Evolutionary conservation across 2,797 vertebrate genomes (phyloP).

Genomic region (Hipposideros larvatus): DNA sequence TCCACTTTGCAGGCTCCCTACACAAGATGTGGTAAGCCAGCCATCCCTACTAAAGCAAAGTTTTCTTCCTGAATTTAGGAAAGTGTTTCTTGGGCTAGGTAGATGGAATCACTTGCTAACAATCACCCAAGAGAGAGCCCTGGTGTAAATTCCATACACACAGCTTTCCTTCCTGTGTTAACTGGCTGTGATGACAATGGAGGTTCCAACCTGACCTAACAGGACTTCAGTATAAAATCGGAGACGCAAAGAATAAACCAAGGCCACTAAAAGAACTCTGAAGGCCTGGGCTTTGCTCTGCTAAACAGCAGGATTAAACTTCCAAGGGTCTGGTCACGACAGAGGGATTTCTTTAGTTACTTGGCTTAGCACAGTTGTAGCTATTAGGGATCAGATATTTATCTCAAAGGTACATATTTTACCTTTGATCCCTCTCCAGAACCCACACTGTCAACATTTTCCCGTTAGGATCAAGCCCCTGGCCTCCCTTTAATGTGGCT

Average conservation of each 20-base stretch:
- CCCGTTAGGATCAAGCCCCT: conserved; percentile 68
- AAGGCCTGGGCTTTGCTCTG: conserved; percentile 64
- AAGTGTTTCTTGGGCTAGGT: conserved; percentile 15
- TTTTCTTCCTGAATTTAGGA: conserved; percentile 48
- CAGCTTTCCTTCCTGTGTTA: conserved; percentile 55
- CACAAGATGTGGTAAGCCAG: not conserved
- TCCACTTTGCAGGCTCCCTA: conserved; percentile 38
- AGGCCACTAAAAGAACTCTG: conserved; percentile 76
- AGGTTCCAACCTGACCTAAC: conserved; percentile 66
- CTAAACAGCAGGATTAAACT: conserved; percentile 77
- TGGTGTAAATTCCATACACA: conserved; percentile 27
- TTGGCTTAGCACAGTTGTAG: conserved; percentile 73
- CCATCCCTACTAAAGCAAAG: not conserved
- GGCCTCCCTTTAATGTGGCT: conserved; percentile 77
- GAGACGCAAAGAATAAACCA: conserved; percentile 67
- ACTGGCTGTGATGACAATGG: conserved; percentile 45
- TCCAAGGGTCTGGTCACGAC: conserved; percentile 67
- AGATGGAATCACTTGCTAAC: conserved; percentile 52
- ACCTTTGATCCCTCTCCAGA: conserved; percentile 79
- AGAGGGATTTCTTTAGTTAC: conserved; percentile 74
- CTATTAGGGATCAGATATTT: conserved; percentile 79
- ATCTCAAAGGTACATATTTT: conserved; percentile 82
- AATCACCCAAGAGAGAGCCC: conserved; percentile 3
- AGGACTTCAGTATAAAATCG: conserved; percentile 66
- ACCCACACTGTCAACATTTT: conserved; percentile 79